Base-by-base conservation (phyloP, 64 coral and sea anemone genomes). In the Platygyra sinensis region DNA sequence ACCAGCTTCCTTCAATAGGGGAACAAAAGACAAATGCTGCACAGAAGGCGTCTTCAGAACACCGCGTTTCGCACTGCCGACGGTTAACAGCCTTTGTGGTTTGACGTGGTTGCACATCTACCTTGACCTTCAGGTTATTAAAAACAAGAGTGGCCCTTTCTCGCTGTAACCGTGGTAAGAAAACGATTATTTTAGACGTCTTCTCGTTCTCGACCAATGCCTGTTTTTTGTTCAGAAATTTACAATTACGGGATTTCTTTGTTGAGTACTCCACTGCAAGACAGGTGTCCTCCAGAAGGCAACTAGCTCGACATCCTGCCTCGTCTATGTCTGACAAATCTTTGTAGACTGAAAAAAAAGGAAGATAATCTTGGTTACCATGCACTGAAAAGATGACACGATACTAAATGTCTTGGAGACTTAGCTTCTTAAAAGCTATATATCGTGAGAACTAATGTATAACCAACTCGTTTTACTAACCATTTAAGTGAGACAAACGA, bases 141-240 rank as follows among this genome's bases (percentile, higher is more conserved):
- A 88, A 75, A 88, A 88, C 22, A 77, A 88, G n/a, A 46, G 27
- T 88, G 22, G 38, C 22, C 86, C 19, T 88, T 77, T 75, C 50
- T 88, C 86, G 24, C 8, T 88, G 86, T n/a, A 88, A 52, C n/a
- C 86, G 30, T 19, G 86, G 51, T 50, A 88, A 16, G 51, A 88
- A 75, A n/a, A 88, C 86, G 10, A 88, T 72, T 28, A 61, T 22
- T 77, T 88, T 88, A 25, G 81, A 85, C 30, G 32, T 67, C 10
- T 0, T 3, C 3, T 39, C 20, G 10, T n/a, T 0, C 67, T 10
- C 46, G 74, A 15, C 12, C 6, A 51, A 51, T 18, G 31, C 51
- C 27, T 11, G 13, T 72, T 0, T 72, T 64, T 64, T 49, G 72
- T 77, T 52, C 15, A 88, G 72, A 0, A 75, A 18, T 27, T 88